Conservation (phyloP, 2,113 vertebrate genomes). For the Nyctereutes procyonoides region DNA sequence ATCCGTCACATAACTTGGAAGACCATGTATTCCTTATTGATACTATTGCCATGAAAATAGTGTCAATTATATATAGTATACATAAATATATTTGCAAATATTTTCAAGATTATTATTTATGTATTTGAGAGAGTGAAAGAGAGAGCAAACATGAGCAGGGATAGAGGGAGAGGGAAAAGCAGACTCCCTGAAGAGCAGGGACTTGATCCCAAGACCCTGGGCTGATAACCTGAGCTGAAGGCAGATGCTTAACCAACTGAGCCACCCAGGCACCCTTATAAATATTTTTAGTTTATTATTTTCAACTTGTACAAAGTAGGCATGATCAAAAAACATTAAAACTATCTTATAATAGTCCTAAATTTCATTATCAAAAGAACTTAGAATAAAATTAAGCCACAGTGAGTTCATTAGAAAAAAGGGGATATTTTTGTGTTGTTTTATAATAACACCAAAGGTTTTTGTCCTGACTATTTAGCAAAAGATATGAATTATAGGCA, state of each 20-base stretch:
- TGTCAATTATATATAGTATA: not conserved
- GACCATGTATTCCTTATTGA: not conserved
- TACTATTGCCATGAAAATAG: constrained; percentile 25
- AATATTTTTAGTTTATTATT: not conserved
- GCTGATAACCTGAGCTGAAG: too few species aligned
- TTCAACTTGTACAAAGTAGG: constrained; percentile 31
- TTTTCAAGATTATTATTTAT: constrained; percentile 1
- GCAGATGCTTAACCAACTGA: too few species aligned
- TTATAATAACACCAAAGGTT: constrained; percentile 35
- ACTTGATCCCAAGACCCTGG: too few species aligned
- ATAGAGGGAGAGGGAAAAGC: too few species aligned
- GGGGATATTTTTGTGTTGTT: not conserved
- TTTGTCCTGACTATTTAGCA: constrained; percentile 58
- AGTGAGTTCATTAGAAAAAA: constrained; percentile 36
- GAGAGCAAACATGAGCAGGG: too few species aligned
- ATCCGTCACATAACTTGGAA: not conserved
- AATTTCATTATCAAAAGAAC: constrained; percentile 44
- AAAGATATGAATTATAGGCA: constrained; percentile 32
- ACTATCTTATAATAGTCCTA: constrained; percentile 1
- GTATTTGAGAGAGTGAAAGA: too few species aligned
- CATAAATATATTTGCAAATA: not conserved
- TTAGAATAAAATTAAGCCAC: constrained; percentile 57
- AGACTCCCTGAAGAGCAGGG: too few species aligned
- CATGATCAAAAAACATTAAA: constrained; percentile 48
- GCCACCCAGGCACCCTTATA: not conserved